A percentile compares a stretch with the other conserved stretches of the same genome.
phyloP scores from a whole-genome alignment of 2,797 vertebrate genomes.

The Pteropus rufus region DNA sequence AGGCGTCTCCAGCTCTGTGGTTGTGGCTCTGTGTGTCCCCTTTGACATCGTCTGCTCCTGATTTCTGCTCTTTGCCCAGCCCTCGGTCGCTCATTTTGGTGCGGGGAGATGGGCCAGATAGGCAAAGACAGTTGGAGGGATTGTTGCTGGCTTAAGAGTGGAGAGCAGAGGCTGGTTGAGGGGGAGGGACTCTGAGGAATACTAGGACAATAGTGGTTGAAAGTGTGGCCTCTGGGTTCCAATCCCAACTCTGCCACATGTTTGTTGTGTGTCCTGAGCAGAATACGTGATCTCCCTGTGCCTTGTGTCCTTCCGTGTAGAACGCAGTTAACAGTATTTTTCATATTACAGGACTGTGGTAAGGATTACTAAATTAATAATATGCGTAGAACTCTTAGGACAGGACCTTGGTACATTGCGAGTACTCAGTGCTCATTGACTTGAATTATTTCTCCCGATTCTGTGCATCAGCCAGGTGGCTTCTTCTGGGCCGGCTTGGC shows the following conservation, averaged over 20 bases:
- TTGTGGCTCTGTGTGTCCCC: neutral
- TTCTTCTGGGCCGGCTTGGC: neutral
- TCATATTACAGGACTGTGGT: neutral
- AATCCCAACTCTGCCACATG: neutral
- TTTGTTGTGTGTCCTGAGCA: neutral
- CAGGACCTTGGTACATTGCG: neutral
- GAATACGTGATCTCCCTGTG: neutral
- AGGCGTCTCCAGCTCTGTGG: neutral
- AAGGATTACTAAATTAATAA: neutral
- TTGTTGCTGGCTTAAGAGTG: neutral
- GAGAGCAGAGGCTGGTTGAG: neutral
- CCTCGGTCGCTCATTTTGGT: neutral
- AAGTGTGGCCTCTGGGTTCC: neutral
- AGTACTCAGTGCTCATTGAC: neutral
- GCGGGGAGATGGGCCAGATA: neutral
- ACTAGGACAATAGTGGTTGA: neutral
- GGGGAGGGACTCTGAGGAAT: neutral
- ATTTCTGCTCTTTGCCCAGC: neutral
- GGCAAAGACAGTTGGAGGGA: neutral
- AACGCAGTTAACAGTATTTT: neutral
- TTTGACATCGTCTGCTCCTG: neutral
- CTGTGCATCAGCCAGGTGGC: neutral
- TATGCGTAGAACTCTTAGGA: neutral
- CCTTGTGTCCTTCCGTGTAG: neutral
- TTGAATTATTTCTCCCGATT: neutral